These are phyloP conservation scores for Trachops cirrhosus DNA, from an alignment of 2,797 vertebrate species.

Conservation along the genomic window DNA sequence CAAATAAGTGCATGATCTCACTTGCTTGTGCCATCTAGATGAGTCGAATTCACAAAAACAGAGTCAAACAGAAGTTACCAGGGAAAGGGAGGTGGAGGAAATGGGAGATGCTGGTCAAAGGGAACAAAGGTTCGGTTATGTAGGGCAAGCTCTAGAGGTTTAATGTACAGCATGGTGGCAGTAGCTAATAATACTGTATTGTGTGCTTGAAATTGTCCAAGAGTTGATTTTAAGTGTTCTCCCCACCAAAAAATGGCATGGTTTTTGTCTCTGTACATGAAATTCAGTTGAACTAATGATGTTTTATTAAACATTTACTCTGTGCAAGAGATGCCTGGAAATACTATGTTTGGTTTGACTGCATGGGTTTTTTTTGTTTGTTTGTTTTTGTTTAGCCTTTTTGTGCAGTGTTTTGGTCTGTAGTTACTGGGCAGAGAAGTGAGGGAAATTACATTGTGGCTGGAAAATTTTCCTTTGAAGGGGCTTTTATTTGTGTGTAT, in stretches of 20 bases:
- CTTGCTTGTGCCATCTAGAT: neutral
- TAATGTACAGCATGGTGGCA: neutral
- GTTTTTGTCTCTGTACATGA: neutral
- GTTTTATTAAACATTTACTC: neutral
- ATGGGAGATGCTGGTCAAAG: neutral
- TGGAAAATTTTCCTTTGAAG: slow-evolving; percentile 6
- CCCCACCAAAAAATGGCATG: neutral
- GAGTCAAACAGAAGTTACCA: neutral
- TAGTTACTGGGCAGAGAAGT: neutral
- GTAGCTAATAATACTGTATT: neutral
- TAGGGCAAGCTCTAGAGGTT: neutral
- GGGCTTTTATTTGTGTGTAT: slow-evolving; percentile 21
- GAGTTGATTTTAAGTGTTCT: neutral
- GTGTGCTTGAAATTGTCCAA: neutral
- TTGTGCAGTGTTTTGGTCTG: slow-evolving; percentile 20
- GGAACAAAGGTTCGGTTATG: neutral
- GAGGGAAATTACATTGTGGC: neutral
- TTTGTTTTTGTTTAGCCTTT: slow-evolving; percentile 33
- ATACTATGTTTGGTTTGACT: neutral
- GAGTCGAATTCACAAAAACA: neutral
- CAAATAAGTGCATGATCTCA: neutral
- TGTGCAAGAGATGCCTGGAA: neutral
- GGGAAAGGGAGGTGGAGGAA: neutral
- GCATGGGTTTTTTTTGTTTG: neutral
- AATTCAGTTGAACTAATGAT: slow-evolving; percentile 22